Base-by-base conservation (phyloP, 2,113 vertebrate genomes). In the Chrysochloris asiatica region DNA sequence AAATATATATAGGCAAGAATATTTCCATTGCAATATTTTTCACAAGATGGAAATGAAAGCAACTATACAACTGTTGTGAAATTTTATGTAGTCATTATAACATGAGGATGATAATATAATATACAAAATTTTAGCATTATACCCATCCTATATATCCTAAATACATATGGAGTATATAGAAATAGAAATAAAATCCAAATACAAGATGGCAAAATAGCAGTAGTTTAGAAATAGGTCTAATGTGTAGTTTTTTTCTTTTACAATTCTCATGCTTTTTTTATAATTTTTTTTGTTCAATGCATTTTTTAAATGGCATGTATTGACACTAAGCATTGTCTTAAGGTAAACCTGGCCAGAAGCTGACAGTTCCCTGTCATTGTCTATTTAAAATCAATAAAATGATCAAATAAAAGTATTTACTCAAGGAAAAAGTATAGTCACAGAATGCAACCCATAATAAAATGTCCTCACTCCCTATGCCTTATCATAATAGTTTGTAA, bases 111-210 rank as follows among this genome's bases (percentile, higher is more conserved):
- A 59, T 88, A 87, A 72, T 24, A 85, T 52, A 30, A 69, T 52
- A 90, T 61, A 28, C 82, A 72, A 69, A 88, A 54, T 80, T 92
- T 92, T 33, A 2, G 19, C 85, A n/a, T 86, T 67, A 38, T 38
- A 38, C 19, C 2, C 48, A 16, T 72, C 63, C 63, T 91, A 76
- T 16, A 0, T 92, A 54, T 77, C 73, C 21, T 82, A 83, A 84
- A 59, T 8, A 93, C 0, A 28, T 4, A 22, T 41, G 47, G 10
- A 8, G 67, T 92, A 89, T 71, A 26, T 41, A 86, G 3, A 2
- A 11, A 76, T 11, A 76, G 28, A 91, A 81, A 91, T 61, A 41
- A 73, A 79, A 86, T 21, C 4, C 77, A 83, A 83, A 83, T 12
- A 54, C 28, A 16, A 17, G 28, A 79, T 38, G 21, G 19, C 22